A percentile compares a stretch with the other conserved stretches of the same genome.
Evolutionary conservation across 2,888 invertebrate genomes (phyloP).

Genomic region (Steinernema carpocapsae): DNA sequence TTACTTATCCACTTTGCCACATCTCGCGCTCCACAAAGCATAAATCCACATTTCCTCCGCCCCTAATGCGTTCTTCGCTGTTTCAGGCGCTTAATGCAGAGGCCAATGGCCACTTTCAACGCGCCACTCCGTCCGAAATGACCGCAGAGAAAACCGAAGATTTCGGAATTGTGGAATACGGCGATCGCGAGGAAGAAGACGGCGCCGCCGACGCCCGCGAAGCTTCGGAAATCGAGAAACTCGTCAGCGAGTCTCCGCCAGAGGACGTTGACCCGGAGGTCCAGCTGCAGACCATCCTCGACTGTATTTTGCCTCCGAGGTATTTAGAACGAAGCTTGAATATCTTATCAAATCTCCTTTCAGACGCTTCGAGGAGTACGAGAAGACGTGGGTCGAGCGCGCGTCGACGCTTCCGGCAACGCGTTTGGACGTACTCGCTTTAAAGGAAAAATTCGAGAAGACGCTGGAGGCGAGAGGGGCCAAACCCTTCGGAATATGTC

Average conservation of each 20-base stretch:
- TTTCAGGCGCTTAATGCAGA: no score
- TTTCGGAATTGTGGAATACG: conserved; percentile 4
- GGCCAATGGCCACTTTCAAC: no score
- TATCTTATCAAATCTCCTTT: conserved; percentile 1
- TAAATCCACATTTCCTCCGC: not conserved
- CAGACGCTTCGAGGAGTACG: conserved; percentile 37
- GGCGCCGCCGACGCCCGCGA: not conserved
- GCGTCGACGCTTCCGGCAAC: conserved; percentile 96
- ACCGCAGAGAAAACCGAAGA: not conserved
- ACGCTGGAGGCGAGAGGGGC: conserved; percentile 88
- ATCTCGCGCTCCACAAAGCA: no score
- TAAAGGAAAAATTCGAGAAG: conserved; percentile 93
- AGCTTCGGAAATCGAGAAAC: not conserved
- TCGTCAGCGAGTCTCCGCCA: not conserved
- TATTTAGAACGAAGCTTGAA: conserved; percentile 13
- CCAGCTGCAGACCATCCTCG: conserved; percentile 61
- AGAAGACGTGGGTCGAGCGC: conserved; percentile 73
- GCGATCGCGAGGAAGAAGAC: conserved; percentile 23
- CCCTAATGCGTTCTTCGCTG: not conserved
- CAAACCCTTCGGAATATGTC: conserved; percentile 64
- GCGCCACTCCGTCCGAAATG: not conserved
- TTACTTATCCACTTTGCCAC: no score
- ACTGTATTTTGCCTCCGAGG: conserved; percentile 62
- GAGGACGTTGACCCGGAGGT: conserved; percentile 57
- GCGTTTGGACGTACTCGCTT: conserved; percentile 88